These are phyloP conservation scores for Pithys albifrons DNA, from an alignment of 2,113 vertebrate species.

Conservation along the genomic window DNA sequence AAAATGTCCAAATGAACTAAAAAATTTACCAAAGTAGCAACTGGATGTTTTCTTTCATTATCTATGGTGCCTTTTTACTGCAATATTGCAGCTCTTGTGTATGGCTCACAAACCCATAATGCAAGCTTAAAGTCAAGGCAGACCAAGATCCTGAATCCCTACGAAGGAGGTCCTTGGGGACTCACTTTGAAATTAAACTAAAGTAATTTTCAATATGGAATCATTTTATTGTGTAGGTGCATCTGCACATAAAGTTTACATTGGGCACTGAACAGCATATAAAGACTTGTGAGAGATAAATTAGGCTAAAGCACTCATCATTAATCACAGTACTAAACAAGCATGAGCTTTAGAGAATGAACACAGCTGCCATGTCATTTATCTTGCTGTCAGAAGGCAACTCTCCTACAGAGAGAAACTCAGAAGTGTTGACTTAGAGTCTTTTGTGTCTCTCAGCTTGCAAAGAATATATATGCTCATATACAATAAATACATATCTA, in stretches of 20 bases:
- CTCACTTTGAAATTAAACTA: constrained; percentile 9
- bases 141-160: not conserved
- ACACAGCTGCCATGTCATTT: constrained; percentile 64
- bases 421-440: not conserved
- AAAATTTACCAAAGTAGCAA: not conserved
- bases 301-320: constrained; percentile 42
- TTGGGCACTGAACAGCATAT: constrained; percentile 5
- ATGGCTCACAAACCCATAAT: not conserved
- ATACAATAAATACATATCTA: not conserved
- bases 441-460: constrained; percentile 50
- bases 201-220: constrained; percentile 51
- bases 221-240: constrained; percentile 32
- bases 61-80: not conserved
- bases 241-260: constrained; percentile 39
- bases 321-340: constrained; percentile 60
- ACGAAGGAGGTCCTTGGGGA: not conserved
- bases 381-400: constrained; percentile 61
- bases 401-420: constrained; percentile 40
- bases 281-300: constrained; percentile 53
- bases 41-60: not conserved
- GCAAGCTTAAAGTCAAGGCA: not conserved
- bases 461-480: not conserved
- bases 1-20: not conserved
- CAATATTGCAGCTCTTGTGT: not conserved
- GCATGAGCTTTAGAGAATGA: constrained; percentile 42